Evolutionary conservation across 2,113 vertebrate genomes (phyloP), one percentile per base, ranked within the genome.

Genomic region (Anser cygnoides): DNA sequence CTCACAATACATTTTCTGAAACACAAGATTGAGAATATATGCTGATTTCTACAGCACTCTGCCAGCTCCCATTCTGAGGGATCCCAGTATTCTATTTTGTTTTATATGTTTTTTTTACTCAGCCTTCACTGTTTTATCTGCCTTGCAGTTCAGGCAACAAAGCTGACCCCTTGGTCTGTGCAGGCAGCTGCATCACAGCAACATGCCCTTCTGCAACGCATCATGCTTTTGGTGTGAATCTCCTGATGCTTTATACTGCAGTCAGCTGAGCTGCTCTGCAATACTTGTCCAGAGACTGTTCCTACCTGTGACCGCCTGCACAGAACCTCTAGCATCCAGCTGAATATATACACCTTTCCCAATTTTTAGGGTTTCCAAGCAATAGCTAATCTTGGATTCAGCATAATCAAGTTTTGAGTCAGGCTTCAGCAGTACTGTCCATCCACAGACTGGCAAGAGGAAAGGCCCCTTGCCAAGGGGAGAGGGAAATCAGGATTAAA

Each of bases 1-100:
- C 43, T 75, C 58, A 89, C 1, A 0, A 58, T 14, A n/a, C 11
- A 3, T 46, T 72, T 55, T 68, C 52, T 57, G 29, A 29, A 71
- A 35, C 76, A 81, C 16, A 72, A 72, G 26, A 31, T 5, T 39
- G 41, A 21, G 5, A 74, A 35, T 16, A 19, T 0, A 0, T 57
- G 13, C 22, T 67, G 33, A 21, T 72, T 84, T 90, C 63, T 62
- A 52, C 16, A 37, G 25, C 8, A 18, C 19, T 10, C 35, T 16
- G 18, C 21, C 37, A 78, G 31, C 11, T 39, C 65, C 13, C 39
- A 49, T 63, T 78, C 54, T 63, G 17, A 80, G 52, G 22, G 49
- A 91, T 65, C 23, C 7, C 33, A 68, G 26, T 11, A 66, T 13
- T 63, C 9, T 44, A 13, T 19, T 37, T 17, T 23, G 22, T 37